Conservation (phyloP, 2,797 vertebrate species). For the Sebastes baramenuke region DNA sequence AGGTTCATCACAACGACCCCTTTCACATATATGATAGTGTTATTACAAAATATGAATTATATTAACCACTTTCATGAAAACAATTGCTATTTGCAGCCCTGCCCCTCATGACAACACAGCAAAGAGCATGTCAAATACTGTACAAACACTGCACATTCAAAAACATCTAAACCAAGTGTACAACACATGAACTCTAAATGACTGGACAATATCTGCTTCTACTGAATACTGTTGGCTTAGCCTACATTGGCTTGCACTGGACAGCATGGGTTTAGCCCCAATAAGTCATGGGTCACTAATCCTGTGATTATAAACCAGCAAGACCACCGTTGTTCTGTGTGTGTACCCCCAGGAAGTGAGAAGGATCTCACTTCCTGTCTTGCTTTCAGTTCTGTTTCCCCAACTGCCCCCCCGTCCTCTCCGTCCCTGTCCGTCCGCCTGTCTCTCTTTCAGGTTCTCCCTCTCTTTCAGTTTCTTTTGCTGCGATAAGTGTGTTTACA, state of each 20-base stretch:
- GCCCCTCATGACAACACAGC: not conserved
- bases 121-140: not conserved
- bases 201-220: conserved; percentile 8
- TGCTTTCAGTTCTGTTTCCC: conserved; percentile 27
- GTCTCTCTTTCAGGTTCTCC: not conserved
- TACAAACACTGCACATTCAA: not conserved
- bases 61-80: not conserved
- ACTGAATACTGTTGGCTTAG: conserved; percentile 10
- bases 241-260: conserved; percentile 11
- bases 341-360: conserved; percentile 43
- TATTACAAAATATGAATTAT: not conserved
- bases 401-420: not conserved
- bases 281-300: conserved; percentile 35
- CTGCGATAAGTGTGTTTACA: conserved; percentile 67
- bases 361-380: conserved; percentile 41
- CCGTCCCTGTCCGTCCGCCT: too few species aligned
- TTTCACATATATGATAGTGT: not conserved
- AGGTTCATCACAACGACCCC: not conserved
- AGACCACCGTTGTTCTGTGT: conserved; percentile 1
- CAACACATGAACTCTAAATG: not conserved
- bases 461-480: conserved; percentile 12
- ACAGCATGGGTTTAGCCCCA: conserved; percentile 18
- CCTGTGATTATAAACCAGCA: conserved; percentile 40
- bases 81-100: not conserved
- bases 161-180: not conserved